Conservation (phyloP, 1,140 invertebrate genomes). For the Brevipalpus yothersi region DNA sequence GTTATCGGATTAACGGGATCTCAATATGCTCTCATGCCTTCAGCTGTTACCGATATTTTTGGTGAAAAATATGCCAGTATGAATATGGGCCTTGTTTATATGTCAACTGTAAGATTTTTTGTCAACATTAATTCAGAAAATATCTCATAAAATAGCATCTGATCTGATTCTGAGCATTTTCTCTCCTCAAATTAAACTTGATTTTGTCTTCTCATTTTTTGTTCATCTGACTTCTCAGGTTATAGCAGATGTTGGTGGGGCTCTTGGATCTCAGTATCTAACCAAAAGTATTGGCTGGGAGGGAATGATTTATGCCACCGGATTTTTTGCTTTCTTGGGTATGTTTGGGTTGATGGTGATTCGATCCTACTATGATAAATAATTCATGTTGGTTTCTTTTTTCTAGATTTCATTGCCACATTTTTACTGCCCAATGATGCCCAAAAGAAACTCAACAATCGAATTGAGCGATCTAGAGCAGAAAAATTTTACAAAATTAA, state of each 20-base stretch:
- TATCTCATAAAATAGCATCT: neutral
- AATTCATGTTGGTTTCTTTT: neutral
- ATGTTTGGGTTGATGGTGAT: neutral
- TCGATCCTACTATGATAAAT: no score
- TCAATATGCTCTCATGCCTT: constrained; percentile 8
- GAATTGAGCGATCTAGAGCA: no score
- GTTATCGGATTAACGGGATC: constrained; percentile 3
- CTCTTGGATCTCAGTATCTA: constrained; percentile 3
- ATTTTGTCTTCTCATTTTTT: no score
- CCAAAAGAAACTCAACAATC: neutral
- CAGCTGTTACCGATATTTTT: constrained; percentile 3
- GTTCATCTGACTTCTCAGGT: neutral
- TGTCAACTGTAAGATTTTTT: constrained; percentile 3
- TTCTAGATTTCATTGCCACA: neutral
- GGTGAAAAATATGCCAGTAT: constrained; percentile 5
- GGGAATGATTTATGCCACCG: constrained; percentile 3
- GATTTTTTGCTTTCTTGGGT: constrained; percentile 1
- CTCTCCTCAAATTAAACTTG: no score
- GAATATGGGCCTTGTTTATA: constrained; percentile 7
- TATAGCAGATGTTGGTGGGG: constrained; percentile 1
- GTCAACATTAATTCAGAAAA: neutral
- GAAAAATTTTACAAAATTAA: no score
- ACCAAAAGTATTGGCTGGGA: constrained; percentile 3
- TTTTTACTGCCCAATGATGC: neutral
- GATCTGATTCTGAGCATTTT: neutral